phyloP scores from a whole-genome alignment of 2,888 invertebrate genomes.

The Zaprionus lineosus region DNA sequence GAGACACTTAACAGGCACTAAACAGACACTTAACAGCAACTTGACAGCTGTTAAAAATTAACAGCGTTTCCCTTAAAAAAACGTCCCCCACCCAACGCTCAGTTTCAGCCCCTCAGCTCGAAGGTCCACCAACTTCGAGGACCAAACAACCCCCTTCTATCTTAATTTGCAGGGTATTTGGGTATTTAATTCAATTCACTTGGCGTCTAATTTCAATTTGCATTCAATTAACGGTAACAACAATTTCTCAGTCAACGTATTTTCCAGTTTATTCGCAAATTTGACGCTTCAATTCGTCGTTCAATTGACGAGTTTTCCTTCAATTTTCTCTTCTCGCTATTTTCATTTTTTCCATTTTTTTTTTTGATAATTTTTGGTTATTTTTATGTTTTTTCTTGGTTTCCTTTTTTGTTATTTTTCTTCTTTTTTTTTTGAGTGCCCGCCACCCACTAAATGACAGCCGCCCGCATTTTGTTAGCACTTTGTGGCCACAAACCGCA shows the following conservation, averaged over 20 bases:
- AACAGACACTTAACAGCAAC: no score
- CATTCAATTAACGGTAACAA: slow-evolving; percentile 38
- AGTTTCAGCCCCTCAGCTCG: no score
- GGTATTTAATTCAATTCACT: no score
- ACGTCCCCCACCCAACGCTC: no score
- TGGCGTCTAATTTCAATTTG: not conserved
- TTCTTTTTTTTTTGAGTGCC: slow-evolving; percentile 5
- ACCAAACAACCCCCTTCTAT: no score
- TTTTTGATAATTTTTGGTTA: not conserved
- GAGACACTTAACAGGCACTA: no score
- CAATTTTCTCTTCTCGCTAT: not conserved
- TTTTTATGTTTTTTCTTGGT: slow-evolving; percentile 11
- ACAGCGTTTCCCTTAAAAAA: no score
- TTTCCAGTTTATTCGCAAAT: not conserved
- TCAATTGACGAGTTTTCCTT: not conserved
- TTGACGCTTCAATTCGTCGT: not conserved
- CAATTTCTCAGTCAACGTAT: slow-evolving; percentile 20
- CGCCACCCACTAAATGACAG: slow-evolving; percentile 35
- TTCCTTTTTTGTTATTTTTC: slow-evolving; percentile 9
- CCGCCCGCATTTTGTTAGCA: slow-evolving; percentile 54
- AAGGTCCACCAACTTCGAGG: no score
- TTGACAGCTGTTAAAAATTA: no score
- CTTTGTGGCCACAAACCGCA: slow-evolving; percentile 68
- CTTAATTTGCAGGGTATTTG: no score
- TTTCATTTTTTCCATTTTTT: not conserved